Evolutionary conservation across 2,888 invertebrate species (phyloP), one percentile per base, ranked within the genome.

Genomic region (Itoplectis maculator): DNA sequence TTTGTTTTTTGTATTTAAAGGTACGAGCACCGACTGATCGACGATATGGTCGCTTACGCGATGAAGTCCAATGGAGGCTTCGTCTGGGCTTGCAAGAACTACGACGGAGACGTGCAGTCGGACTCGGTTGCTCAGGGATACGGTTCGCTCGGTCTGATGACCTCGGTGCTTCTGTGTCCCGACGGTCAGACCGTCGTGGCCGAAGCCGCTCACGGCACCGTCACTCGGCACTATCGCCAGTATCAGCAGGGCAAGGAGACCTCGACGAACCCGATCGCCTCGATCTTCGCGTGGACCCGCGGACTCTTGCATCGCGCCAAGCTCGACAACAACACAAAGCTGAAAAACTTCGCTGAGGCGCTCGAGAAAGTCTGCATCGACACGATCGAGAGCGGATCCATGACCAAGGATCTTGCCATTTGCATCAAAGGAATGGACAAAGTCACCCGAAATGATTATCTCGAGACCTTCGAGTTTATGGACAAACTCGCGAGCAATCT

Each of bases 71-170:
- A 98, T 89, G 99, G 99, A 86, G 99, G 99, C 54, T 99, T 99
- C 93, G 99, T 99, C 0, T 99, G 99, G 99, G 99, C 99, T 8
- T 99, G 99, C 93, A 99, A 99, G 93, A 99, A 99, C 93, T 99
- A 99, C 92, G 99, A 99, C 91, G 99, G 99, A 54, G 99, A 99
- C 93, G 99, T 99, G 0, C 99, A 99, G 93, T 99, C 98, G 0
- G 99, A 99, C 93, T 97, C 98, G 0, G 98, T 99, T 37, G 99
- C 99, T 81, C 99, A 99, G 94, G 99, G 99, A 42, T 98, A 96
- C 88, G 98, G 99, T 13, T 99, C 99, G 0, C 94, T 99, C 79
- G 99, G 99, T 86, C 95, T 99, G 87, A 99, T 99, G 99, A 99
- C 99, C 0, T 99, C 98, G 13, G 99, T 99, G 0, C 94, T 99